Conservation (phyloP, 2,888 invertebrate species). For the Lithophane socia region DNA sequence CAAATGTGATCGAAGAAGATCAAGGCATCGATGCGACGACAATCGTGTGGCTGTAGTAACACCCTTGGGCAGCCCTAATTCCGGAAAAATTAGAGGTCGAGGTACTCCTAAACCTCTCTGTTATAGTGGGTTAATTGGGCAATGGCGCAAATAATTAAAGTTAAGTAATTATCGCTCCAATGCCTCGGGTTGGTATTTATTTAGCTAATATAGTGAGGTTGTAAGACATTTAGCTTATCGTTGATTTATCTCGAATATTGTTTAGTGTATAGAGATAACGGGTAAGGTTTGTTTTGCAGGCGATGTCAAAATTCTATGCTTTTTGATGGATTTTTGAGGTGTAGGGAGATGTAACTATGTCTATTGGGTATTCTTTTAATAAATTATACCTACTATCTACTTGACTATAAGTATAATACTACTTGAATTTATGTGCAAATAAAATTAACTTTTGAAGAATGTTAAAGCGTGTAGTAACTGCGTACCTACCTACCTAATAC, state of each 20-base stretch:
- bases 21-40: background rate
- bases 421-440: background rate
- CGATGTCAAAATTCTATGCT: background rate
- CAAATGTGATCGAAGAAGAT: background rate
- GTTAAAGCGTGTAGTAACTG: background rate
- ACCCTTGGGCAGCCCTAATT: constrained; percentile 29
- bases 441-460: background rate
- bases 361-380: background rate
- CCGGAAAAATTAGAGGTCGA: constrained; percentile 22
- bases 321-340: background rate
- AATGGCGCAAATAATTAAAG: constrained; percentile 60
- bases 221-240: constrained; percentile 21
- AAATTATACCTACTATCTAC: background rate
- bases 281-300: background rate
- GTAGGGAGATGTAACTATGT: background rate
- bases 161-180: constrained; percentile 40
- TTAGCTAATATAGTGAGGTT: constrained; percentile 17
- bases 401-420: background rate
- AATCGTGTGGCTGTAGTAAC: background rate
- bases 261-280: background rate
- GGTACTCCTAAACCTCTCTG: constrained; percentile 24
- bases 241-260: constrained; percentile 9
- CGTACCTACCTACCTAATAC: background rate
- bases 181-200: constrained; percentile 25
- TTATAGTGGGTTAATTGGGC: constrained; percentile 55